Evolutionary conservation across 1,140 invertebrate genomes (phyloP), one percentile per base, ranked within the genome.

Genomic region (Lepeophtheirus salmonis): DNA sequence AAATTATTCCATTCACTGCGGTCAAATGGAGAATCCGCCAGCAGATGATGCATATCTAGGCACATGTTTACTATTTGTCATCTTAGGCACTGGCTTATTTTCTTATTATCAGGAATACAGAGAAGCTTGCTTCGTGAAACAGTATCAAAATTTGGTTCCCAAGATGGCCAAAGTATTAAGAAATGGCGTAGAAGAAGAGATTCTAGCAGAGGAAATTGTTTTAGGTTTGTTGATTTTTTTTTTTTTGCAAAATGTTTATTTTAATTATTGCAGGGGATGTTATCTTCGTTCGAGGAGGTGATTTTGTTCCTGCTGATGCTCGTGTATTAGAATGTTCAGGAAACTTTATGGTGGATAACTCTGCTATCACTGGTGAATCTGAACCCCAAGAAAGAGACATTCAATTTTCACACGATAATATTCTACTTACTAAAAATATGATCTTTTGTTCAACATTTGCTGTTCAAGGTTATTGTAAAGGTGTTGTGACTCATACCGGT

Each of bases 1-100:
- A 57, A 76, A 75, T n/a, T 78, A 76, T 64, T 66, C 66, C 60
- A 75, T 78, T 57, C 70, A 73, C 64, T 68, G 71, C 56, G 64
- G 64, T 17, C 21, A 57, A 30, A 16, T 18, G 17, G 55, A 23
- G 10, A 18, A 57, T 57, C 55, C 55, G 2, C 55, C 55, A 14
- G 25, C 16, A 3, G 55, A 57, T 17, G 61, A 72, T 68, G 63
- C 74, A 30, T 74, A 73, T 65, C 66, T 73, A 20, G 72, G 72
- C 52, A 64, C 70, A 21, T 70, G 70, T n/a, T 66, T 73, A 60
- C 64, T 68, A 24, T 65, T 65, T 57, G 73, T 73, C 17, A 73
- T 73, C 13, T 63, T 74, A 57, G 64, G 73, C 17, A 73, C 72
- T 21, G 73, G 72, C 50, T 64, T 64, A 58, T 74, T 73, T 62